Evolutionary conservation across 1,140 invertebrate species (phyloP), one percentile per base, ranked within the genome.

Genomic region (Drosophila albomicans): DNA sequence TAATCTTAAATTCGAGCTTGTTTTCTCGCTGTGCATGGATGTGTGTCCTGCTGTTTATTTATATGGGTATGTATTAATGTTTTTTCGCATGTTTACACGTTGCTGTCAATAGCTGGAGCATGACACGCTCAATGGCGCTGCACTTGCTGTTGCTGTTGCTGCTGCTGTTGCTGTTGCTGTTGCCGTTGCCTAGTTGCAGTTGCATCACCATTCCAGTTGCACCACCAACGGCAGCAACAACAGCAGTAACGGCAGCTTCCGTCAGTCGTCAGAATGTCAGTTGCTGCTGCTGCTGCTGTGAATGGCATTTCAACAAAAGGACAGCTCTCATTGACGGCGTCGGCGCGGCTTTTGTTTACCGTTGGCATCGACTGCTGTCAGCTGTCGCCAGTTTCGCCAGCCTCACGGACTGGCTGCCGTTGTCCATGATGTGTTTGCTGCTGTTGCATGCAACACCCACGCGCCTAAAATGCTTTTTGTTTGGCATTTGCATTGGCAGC

Each of bases 61-160:
- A 38, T 10, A 7, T 35, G 13, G 13, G 2, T 8, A 5, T n/a
- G 25, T n/a, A 25, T 41, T 54, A 38, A 43, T 28, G 61, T 49
- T 49, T 49, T 25, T 10, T 38, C 35, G 25, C 30, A 15, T 65
- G 38, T 75, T 61, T 43, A 43, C 54, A 66, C 30, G 52, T 25
- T 25, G 13, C 64, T 78, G 54, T 75, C 79, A 82, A 75, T 78
- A 62, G 69, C 15, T 64, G 74, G 63, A 32, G 49, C 45, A 63
- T 62, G 61, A 51, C 5, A 49, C 52, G 57, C 62, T 69, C 69
- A 63, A 62, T 74, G 64, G 75, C 28, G 41, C 38, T 41, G 38
- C 38, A 41, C 38, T 41, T 10, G 38, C 38, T 11, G 8, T 3
- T 25, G 20, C 20, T 41, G 38, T 2, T 5, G 30, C 8, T 38